A percentile compares a stretch with the other conserved stretches of the same genome.
phyloP scores from a whole-genome alignment of 2,113 vertebrate species.

The Butorides virescens region DNA sequence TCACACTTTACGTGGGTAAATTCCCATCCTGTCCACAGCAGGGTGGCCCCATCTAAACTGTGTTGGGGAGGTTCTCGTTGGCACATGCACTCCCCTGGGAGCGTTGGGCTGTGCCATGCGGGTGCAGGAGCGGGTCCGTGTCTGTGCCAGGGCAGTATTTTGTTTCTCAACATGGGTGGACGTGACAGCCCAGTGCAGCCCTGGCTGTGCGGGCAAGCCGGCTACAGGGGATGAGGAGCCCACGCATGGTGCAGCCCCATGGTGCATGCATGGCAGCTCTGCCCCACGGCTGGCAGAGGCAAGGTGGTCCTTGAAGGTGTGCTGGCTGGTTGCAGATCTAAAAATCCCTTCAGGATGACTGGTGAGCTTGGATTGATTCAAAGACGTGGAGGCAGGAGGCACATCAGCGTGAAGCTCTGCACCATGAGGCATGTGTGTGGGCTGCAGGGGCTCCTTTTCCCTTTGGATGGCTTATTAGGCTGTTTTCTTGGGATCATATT shows the following conservation, averaged over 20 bases:
- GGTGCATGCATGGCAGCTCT: fast-evolving
- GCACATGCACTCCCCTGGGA: fast-evolving
- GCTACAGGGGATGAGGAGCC: neutral
- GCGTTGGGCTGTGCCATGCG: neutral
- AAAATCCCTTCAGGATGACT: neutral
- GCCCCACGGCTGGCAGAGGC: fast-evolving
- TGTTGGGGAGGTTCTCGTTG: neutral
- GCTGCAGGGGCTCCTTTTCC: neutral
- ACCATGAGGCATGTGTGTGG: fast-evolving
- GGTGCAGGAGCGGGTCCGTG: neutral
- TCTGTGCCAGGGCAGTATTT: neutral
- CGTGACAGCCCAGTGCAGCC: neutral
- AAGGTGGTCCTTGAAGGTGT: neutral
- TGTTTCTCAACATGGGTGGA: neutral
- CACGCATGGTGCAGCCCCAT: fast-evolving
- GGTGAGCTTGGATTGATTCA: neutral
- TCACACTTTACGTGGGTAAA: neutral
- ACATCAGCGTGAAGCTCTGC: neutral
- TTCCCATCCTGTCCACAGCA: neutral
- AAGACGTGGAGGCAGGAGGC: neutral
- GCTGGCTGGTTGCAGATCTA: neutral
- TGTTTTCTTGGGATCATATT: neutral
- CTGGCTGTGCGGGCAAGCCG: fast-evolving
- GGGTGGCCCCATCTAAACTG: neutral
- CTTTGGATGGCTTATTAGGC: neutral